Conservation (phyloP, 2,113 vertebrate species). For the Actenoides lindsayi region DNA sequence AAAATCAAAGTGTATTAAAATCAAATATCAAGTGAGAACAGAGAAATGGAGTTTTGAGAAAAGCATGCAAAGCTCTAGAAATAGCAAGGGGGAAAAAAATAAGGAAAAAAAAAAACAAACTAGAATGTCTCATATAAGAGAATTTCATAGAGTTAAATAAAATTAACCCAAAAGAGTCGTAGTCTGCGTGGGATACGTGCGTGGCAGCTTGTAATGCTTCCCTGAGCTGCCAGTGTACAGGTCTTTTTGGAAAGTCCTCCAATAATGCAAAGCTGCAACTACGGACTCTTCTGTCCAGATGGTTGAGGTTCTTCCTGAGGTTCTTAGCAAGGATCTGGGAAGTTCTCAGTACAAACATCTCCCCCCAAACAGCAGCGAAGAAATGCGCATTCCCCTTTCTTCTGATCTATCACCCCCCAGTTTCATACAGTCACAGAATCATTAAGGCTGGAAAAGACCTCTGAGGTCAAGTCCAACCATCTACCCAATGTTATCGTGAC, state of each 20-base stretch:
- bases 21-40: background rate
- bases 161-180: background rate
- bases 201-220: rapidly evolving
- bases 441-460: too few species aligned
- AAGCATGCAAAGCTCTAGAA: background rate
- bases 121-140: background rate
- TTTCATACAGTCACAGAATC: too few species aligned
- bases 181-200: rapidly evolving
- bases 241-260: background rate
- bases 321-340: background rate
- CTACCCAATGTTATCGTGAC: too few species aligned
- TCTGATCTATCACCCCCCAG: rapidly evolving
- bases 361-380: background rate
- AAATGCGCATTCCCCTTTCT: background rate
- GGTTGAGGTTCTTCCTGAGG: background rate
- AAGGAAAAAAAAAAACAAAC: background rate
- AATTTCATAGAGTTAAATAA: background rate
- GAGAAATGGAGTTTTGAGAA: background rate
- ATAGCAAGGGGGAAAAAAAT: too few species aligned
- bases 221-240: rapidly evolving
- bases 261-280: background rate
- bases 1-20: background rate
- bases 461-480: too few species aligned
- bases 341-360: background rate
- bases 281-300: background rate